These are phyloP conservation scores for Diceros bicornis DNA, from an alignment of 2,797 vertebrate genomes.

Conservation along the genomic window DNA sequence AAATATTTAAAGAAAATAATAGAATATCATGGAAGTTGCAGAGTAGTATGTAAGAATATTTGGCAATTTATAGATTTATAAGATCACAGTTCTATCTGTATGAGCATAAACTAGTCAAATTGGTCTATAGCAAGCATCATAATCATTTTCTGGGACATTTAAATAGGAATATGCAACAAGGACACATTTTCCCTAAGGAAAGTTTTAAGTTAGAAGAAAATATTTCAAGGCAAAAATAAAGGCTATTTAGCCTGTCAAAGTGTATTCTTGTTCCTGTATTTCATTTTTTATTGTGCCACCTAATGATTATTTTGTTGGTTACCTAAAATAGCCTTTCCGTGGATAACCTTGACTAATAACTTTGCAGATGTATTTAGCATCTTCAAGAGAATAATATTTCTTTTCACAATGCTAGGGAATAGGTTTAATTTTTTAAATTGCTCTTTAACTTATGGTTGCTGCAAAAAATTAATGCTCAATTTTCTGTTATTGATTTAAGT, in stretches of 20 bases:
- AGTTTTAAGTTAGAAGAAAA: constrained; percentile 79
- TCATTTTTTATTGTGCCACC: constrained; percentile 66
- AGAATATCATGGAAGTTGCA: constrained; percentile 77
- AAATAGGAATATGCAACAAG: constrained; percentile 83
- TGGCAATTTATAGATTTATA: constrained; percentile 83
- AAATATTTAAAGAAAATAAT: constrained; percentile 87
- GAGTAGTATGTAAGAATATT: constrained; percentile 45
- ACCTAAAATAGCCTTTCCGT: constrained; percentile 61
- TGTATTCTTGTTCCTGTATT: constrained; percentile 68
- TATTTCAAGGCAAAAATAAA: constrained; percentile 78
- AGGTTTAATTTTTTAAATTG: constrained; percentile 64
- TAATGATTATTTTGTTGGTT: constrained; percentile 63
- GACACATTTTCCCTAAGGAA: constrained; percentile 77
- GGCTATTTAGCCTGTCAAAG: constrained; percentile 81
- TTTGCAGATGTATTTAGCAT: constrained; percentile 59
- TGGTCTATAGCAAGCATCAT: constrained; percentile 66
- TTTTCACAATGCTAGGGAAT: constrained; percentile 25
- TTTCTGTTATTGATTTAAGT: not conserved
- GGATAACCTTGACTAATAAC: constrained; percentile 75
- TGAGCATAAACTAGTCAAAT: constrained; percentile 77
- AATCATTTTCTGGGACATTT: constrained; percentile 77
- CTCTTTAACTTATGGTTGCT: not conserved
- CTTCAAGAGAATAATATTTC: constrained; percentile 61
- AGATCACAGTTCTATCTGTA: not conserved
- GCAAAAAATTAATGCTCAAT: not conserved